phyloP scores from a whole-genome alignment of 2,113 vertebrate species.

The Cinclus mexicanus region DNA sequence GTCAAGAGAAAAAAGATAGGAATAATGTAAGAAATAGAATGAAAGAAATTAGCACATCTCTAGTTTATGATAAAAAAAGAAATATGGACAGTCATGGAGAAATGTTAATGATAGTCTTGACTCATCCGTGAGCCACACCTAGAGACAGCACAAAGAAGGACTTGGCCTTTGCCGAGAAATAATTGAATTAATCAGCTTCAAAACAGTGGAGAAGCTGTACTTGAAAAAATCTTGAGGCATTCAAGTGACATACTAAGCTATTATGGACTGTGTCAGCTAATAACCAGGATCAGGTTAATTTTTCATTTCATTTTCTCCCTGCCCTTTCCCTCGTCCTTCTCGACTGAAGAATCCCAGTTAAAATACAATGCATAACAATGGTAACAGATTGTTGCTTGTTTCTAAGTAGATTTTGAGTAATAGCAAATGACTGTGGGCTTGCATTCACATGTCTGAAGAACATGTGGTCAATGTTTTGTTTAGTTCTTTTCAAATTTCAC shows the following conservation, averaged over 20 bases:
- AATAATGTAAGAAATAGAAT: not conserved
- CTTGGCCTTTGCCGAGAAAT: not conserved
- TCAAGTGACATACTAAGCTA: not conserved
- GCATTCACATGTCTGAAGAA: not conserved
- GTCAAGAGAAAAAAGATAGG: not conserved
- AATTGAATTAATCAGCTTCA: not conserved
- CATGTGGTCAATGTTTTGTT: not conserved
- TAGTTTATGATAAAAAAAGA: not conserved
- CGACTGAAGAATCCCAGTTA: not conserved
- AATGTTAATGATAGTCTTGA: not conserved
- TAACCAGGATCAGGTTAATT: not conserved
- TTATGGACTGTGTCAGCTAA: not conserved
- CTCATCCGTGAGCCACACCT: not conserved
- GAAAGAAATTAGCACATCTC: not conserved
- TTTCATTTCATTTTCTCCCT: not conserved
- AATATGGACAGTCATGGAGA: not conserved
- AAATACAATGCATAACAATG: not conserved
- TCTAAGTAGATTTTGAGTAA: not conserved
- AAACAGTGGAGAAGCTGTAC: not conserved
- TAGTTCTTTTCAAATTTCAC: not conserved
- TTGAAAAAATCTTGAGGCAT: not conserved
- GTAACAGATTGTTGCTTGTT: not conserved
- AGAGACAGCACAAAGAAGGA: not conserved
- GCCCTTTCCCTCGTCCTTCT: not conserved
- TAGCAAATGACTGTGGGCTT: not conserved